These are phyloP conservation scores for Nyctibius grandis DNA, from an alignment of 2,797 vertebrate genomes.

Conservation along the genomic window DNA sequence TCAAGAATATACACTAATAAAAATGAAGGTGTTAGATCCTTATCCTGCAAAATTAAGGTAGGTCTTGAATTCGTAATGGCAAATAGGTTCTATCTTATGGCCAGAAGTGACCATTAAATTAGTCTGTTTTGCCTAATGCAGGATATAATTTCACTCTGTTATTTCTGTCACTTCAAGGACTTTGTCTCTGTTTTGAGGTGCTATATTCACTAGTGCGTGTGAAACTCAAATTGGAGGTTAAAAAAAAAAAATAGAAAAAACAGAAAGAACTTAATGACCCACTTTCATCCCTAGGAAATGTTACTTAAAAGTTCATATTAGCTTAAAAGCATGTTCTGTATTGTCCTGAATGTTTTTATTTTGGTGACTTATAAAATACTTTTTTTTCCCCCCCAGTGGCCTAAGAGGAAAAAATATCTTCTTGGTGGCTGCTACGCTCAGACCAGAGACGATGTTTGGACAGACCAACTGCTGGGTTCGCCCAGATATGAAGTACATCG, in stretches of 20 bases:
- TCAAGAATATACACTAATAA: conserved; percentile 95
- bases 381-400: conserved; percentile 70
- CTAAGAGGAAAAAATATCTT: conserved; percentile 90
- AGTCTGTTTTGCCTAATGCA: not conserved
- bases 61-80: not conserved
- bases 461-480: conserved; percentile 98
- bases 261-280: not conserved
- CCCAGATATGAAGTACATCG: conserved; percentile 94
- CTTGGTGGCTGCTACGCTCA: conserved; percentile 93
- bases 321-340: not conserved
- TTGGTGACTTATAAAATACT: not conserved
- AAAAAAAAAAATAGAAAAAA: not conserved
- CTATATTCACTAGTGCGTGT: rapidly evolving
- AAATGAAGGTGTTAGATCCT: conserved; percentile 94
- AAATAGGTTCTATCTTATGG: not conserved
- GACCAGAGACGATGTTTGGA: conserved; percentile 98
- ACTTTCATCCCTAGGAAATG: not conserved
- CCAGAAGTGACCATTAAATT: not conserved
- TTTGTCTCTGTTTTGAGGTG: not conserved
- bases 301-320: not conserved
- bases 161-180: not conserved
- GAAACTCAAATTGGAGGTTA: not conserved
- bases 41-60: conserved; percentile 91
- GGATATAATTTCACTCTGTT: not conserved
- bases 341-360: not conserved